Percentiles rank a stretch among this genome's conserved stretches.
These are phyloP conservation scores for Etheostoma spectabile DNA, from an alignment of 2,113 vertebrate genomes.

Conservation along the genomic window DNA sequence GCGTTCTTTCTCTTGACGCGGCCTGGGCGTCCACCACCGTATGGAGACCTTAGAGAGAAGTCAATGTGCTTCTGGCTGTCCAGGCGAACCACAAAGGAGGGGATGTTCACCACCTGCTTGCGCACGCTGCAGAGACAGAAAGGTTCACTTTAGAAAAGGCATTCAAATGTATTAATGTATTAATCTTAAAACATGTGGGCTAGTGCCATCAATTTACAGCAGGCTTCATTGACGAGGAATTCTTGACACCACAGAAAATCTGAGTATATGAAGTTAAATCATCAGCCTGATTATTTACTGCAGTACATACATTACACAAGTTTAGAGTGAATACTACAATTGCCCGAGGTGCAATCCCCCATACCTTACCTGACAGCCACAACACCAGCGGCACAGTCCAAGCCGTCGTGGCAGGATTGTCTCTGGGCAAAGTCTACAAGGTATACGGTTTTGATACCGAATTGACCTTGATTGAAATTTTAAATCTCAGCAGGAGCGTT, in stretches of 20 bases:
- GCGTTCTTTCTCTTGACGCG: conserved; percentile 95
- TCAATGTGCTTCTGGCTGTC: conserved; percentile 97
- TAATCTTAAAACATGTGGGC: not conserved
- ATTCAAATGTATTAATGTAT: too few relatives aligned
- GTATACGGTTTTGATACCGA: conserved; percentile 93
- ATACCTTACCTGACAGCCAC: conserved; percentile 63
- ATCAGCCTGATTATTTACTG: conserved; percentile 64
- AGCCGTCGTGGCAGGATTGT: conserved; percentile 77
- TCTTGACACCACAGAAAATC: conserved; percentile 80
- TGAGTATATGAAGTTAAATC: conserved; percentile 69
- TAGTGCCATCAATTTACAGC: conserved; percentile 33
- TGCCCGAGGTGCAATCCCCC: conserved; percentile 82
- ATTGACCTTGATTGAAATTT: conserved; percentile 90
- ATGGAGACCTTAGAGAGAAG: conserved; percentile 93
- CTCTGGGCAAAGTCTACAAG: conserved; percentile 86
- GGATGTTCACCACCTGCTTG: conserved; percentile 96
- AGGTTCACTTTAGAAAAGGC: not conserved
- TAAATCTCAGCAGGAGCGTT: conserved; percentile 73
- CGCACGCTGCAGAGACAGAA: conserved; percentile 84
- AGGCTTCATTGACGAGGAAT: conserved; percentile 84
- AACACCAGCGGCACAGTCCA: conserved; percentile 20
- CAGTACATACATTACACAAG: not conserved
- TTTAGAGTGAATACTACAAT: conserved; percentile 15
- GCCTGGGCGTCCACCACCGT: conserved; percentile 92
- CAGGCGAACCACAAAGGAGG: conserved; percentile 93